Evolutionary conservation across 1,140 invertebrate species (phyloP).

Genomic region (Theocolax elegans): DNA sequence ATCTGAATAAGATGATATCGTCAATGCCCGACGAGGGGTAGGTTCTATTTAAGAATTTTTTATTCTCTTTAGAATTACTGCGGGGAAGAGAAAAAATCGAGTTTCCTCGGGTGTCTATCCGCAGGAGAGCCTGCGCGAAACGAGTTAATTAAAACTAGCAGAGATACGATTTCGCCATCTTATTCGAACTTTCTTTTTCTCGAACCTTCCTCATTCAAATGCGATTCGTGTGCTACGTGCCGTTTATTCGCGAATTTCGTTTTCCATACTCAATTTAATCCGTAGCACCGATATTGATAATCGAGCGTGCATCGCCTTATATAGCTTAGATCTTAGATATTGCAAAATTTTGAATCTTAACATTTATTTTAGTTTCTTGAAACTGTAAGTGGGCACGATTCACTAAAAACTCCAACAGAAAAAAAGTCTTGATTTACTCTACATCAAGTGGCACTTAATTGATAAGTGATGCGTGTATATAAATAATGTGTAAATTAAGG

Average conservation of each 20-base stretch:
- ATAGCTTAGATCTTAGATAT: too few relatives aligned
- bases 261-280: slow-evolving; percentile 9
- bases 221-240: background rate
- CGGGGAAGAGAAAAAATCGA: background rate
- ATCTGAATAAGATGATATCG: too few relatives aligned
- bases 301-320: background rate
- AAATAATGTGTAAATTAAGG: too few relatives aligned
- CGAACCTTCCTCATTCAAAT: slow-evolving; percentile 1
- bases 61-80: background rate
- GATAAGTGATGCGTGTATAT: too few relatives aligned
- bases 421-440: too few relatives aligned
- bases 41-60: background rate
- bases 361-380: too few relatives aligned
- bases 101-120: background rate
- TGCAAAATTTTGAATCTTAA: too few relatives aligned
- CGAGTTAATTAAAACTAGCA: slow-evolving; percentile 15
- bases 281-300: background rate
- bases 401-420: too few relatives aligned
- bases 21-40: too few relatives aligned
- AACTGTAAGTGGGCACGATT: too few relatives aligned
- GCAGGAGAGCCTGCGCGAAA: background rate
- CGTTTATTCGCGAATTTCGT: slow-evolving; percentile 1
- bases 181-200: background rate
- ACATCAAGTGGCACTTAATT: too few relatives aligned
- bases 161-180: slow-evolving; percentile 6